These are phyloP conservation scores for Onychorhynchus coronatus DNA, from an alignment of 2,113 vertebrate genomes.

Conservation along the genomic window DNA sequence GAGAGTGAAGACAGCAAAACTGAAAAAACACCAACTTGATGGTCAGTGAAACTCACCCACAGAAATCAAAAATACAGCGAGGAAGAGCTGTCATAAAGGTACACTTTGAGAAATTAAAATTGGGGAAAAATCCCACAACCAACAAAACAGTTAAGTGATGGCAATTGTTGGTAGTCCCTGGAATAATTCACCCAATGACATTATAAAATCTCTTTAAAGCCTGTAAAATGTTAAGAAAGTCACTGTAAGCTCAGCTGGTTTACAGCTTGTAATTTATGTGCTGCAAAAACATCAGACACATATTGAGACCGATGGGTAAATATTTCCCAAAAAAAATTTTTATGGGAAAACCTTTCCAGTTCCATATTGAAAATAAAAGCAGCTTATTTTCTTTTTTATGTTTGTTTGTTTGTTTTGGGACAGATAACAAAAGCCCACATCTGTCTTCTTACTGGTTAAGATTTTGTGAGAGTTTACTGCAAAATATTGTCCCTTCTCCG, in stretches of 20 bases:
- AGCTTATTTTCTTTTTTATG: background rate
- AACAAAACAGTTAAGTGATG: background rate
- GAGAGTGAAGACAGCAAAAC: background rate
- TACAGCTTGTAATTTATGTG: background rate
- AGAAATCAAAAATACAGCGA: background rate
- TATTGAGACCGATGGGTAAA: background rate
- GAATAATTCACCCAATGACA: background rate
- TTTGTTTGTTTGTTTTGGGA: background rate
- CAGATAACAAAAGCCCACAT: background rate
- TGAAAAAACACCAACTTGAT: background rate
- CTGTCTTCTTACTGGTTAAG: background rate
- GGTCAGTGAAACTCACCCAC: background rate
- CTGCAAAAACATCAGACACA: background rate
- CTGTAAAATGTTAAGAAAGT: background rate
- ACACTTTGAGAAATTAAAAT: background rate
- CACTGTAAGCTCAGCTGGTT: accelerated
- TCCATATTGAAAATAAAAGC: background rate
- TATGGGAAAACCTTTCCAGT: background rate
- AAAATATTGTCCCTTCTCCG: background rate
- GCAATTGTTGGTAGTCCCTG: background rate
- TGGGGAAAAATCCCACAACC: accelerated
- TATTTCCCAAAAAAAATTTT: background rate
- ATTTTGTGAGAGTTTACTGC: background rate
- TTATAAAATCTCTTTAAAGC: background rate
- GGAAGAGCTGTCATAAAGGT: background rate